Percentiles rank a stretch among this genome's conserved stretches.
phyloP scores from a whole-genome alignment of 2,888 invertebrate genomes.

The Euproctis similis region DNA sequence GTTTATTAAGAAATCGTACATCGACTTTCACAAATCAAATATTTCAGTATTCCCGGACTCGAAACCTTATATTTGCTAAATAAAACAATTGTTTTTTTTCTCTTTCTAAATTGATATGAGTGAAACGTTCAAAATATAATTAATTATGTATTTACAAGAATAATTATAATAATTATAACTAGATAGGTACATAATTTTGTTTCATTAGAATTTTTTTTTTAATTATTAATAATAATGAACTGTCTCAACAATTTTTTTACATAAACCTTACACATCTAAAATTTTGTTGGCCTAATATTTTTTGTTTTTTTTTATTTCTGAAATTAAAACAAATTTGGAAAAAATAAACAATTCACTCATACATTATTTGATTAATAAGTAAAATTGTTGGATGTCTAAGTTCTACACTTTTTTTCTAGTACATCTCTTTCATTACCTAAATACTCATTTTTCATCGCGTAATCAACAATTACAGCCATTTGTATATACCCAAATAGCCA shows the following conservation, averaged over 20 bases:
- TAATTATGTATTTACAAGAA: constrained; percentile 60
- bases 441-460: no score
- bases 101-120: constrained; percentile 72
- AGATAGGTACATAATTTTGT: constrained; percentile 45
- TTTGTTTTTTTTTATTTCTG: no score
- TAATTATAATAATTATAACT: constrained; percentile 51
- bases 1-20: constrained; percentile 67
- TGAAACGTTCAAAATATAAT: constrained; percentile 69
- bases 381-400: no score
- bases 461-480: no score
- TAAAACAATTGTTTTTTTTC: constrained; percentile 65
- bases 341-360: constrained; percentile 34
- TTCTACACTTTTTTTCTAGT: no score
- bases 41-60: constrained; percentile 54
- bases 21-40: constrained; percentile 65
- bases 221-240: no score
- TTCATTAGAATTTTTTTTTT: constrained; percentile 34
- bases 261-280: constrained; percentile 38
- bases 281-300: constrained; percentile 45
- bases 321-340: no score
- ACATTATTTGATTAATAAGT: constrained; percentile 21
- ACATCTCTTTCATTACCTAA: no score
- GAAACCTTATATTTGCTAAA: constrained; percentile 64
- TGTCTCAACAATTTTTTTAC: constrained; percentile 42
- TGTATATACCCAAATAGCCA: no score